These are phyloP conservation scores for Lapara coniferarum DNA, from an alignment of 2,888 invertebrate species.

Conservation along the genomic window DNA sequence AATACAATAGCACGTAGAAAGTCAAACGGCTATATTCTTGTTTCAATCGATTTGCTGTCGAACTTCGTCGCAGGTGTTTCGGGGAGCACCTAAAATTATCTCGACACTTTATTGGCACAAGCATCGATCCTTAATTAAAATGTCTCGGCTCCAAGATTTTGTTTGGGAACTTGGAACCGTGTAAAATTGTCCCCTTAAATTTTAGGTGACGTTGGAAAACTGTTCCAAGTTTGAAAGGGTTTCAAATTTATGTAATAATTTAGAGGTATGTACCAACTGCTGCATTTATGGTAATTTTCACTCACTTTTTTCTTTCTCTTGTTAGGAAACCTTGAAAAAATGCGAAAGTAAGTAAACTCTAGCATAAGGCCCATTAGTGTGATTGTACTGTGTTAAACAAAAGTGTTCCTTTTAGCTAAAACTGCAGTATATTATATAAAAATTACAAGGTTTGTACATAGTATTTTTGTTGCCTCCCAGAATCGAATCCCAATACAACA, in stretches of 20 bases:
- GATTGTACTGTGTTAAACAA: too few relatives aligned
- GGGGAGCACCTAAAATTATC: slow-evolving; percentile 64
- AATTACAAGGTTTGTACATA: too few relatives aligned
- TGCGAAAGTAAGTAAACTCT: too few relatives aligned
- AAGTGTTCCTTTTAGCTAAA: too few relatives aligned
- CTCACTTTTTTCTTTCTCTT: not conserved
- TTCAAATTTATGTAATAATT: not conserved
- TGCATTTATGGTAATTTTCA: too few relatives aligned
- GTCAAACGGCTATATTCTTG: slow-evolving; percentile 29
- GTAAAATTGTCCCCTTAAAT: slow-evolving; percentile 34
- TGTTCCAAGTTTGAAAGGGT: not conserved
- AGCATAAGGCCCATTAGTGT: too few relatives aligned
- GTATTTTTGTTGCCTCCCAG: too few relatives aligned
- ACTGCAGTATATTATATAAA: too few relatives aligned
- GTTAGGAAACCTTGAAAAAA: too few relatives aligned
- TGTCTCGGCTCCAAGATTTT: slow-evolving; percentile 48
- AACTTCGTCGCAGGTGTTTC: slow-evolving; percentile 65
- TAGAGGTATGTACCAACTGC: not conserved
- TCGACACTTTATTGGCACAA: slow-evolving; percentile 66
- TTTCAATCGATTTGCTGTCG: slow-evolving; percentile 64
- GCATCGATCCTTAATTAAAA: slow-evolving; percentile 65
- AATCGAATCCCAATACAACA: too few relatives aligned
- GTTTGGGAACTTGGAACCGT: slow-evolving; percentile 31
- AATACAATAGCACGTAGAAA: not conserved
- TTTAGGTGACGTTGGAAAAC: not conserved